A percentile compares a stretch with the other conserved stretches of the same genome.
Conservation (phyloP, 37 sponge, comb jelly and placozoan genomes). For the Dysidea cf. avara region DNA sequence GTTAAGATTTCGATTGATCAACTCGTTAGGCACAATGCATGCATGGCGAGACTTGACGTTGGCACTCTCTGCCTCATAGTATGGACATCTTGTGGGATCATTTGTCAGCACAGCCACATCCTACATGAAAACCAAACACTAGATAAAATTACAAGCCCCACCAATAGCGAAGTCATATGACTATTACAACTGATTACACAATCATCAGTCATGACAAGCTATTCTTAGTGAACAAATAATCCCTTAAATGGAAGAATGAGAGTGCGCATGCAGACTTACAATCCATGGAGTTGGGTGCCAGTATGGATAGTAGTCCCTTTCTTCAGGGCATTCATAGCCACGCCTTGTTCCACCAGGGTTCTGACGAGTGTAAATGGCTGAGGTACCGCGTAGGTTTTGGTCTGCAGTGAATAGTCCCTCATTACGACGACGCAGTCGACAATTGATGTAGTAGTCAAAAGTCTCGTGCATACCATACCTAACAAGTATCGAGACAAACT, state of each 20-base stretch:
- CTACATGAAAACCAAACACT: conserved; percentile 26
- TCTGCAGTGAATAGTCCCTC: conserved; percentile 94
- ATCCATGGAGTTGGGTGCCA: conserved; percentile 99
- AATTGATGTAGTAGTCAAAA: conserved; percentile 88
- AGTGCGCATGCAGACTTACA: conserved; percentile 42
- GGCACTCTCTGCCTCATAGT: conserved; percentile 75
- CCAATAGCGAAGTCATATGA: not conserved
- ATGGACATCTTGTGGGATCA: conserved; percentile 70
- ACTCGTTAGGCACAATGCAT: conserved; percentile 68
- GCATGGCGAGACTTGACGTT: conserved; percentile 86
- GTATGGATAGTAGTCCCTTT: conserved; percentile 99
- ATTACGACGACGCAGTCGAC: conserved; percentile 81
- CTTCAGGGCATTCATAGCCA: conserved; percentile 99
- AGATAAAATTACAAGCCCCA: no score
- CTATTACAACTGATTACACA: not conserved
- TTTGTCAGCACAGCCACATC: conserved; percentile 95
- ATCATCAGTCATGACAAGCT: not conserved
- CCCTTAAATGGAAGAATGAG: not conserved
- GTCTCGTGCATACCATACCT: conserved; percentile 97
- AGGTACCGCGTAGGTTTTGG: conserved; percentile 69
- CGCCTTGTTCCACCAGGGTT: conserved; percentile 85
- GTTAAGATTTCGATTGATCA: conserved; percentile 37
- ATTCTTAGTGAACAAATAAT: not conserved
- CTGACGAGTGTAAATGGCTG: conserved; percentile 93
- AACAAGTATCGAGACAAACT: not conserved